Evolutionary conservation across 2,888 invertebrate species (phyloP).

Genomic region (Metopia argyrocephala): DNA sequence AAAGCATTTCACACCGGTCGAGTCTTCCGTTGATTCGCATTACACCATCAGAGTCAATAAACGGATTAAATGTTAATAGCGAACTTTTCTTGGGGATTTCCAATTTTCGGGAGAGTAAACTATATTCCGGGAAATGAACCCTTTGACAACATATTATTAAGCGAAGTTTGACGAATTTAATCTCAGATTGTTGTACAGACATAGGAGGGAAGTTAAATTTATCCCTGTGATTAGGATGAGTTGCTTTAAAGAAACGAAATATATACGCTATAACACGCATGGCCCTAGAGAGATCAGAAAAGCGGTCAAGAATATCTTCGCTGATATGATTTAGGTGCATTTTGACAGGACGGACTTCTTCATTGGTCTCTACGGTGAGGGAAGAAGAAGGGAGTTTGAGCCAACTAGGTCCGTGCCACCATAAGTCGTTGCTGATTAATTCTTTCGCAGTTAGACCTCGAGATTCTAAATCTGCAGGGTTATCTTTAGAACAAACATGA

Average conservation of each 20-base stretch:
- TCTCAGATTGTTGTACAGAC: not conserved
- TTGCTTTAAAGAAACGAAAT: conserved; percentile 6
- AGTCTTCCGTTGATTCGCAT: not conserved
- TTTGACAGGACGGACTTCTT: not conserved
- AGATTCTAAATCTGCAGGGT: too few relatives aligned
- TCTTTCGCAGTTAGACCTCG: not conserved
- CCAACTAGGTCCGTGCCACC: not conserved
- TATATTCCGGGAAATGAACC: not conserved
- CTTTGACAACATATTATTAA: not conserved
- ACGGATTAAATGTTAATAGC: not conserved
- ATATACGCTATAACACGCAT: conserved; percentile 6
- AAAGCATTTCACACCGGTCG: not conserved
- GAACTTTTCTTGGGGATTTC: not conserved
- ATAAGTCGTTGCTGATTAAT: not conserved
- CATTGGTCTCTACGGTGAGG: not conserved
- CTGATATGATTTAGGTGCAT: not conserved
- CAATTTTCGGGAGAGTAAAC: not conserved
- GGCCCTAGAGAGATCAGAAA: not conserved
- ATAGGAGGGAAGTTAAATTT: not conserved
- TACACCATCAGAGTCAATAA: too few relatives aligned
- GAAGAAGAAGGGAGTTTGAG: not conserved
- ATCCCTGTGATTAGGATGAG: not conserved
- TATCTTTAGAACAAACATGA: too few relatives aligned
- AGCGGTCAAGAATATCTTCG: not conserved
- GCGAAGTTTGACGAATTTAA: not conserved